Evolutionary conservation across 2,888 invertebrate species (phyloP).

Genomic region (Leucoptera coffeella): DNA sequence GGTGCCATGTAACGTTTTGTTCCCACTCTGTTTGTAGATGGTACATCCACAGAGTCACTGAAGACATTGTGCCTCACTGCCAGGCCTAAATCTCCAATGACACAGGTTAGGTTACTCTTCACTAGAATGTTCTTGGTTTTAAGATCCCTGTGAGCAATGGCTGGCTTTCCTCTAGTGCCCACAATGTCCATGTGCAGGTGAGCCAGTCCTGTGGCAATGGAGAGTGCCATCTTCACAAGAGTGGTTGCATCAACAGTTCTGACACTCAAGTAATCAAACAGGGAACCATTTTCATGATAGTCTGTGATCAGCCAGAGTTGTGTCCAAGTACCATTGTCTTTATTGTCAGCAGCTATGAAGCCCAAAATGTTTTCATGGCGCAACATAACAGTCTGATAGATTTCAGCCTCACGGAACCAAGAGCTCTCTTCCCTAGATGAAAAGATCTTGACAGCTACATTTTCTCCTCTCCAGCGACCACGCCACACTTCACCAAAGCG

Average conservation of each 20-base stretch:
- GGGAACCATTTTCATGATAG: conserved; percentile 93
- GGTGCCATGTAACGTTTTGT: conserved; percentile 98
- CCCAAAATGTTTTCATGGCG: conserved; percentile 97
- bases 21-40: conserved; percentile 89
- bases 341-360: conserved; percentile 98
- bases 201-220: conserved; percentile 89
- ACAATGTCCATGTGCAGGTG: conserved; percentile 98
- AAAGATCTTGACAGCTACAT: conserved; percentile 97
- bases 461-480: conserved; percentile 93
- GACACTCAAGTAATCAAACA: conserved; percentile 89
- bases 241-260: conserved; percentile 77
- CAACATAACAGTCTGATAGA: conserved; percentile 97
- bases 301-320: conserved; percentile 98
- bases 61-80: conserved; percentile 90
- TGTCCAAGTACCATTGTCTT: conserved; percentile 98
- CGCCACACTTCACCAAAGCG: conserved; percentile 96
- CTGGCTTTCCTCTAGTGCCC: conserved; percentile 96
- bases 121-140: conserved; percentile 98
- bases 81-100: conserved; percentile 94
- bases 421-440: conserved; percentile 95
- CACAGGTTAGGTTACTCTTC: conserved; percentile 89
- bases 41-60: conserved; percentile 89
- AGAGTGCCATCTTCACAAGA: conserved; percentile 86
- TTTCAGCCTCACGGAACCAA: conserved; percentile 97
- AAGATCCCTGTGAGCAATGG: conserved; percentile 94